phyloP scores from a whole-genome alignment of 2,888 invertebrate species.

The Drosophila stalkeri region DNA sequence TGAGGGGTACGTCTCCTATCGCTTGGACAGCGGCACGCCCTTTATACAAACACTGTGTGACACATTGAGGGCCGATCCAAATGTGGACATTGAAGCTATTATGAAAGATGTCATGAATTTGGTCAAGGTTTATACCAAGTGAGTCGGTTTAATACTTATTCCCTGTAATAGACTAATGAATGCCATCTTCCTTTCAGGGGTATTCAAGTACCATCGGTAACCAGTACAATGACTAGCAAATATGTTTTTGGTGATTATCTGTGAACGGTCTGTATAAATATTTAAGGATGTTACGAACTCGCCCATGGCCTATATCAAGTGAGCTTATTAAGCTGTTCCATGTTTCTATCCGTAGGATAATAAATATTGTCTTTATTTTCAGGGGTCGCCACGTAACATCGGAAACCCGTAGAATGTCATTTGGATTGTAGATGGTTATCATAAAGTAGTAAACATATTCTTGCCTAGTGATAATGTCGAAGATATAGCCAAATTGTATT shows the following conservation, averaged over 20 bases:
- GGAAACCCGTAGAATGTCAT: not conserved
- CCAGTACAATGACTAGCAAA: slow-evolving; percentile 81
- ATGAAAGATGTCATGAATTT: slow-evolving; percentile 75
- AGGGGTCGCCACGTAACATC: not conserved
- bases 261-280: slow-evolving; percentile 20
- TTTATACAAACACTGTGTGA: slow-evolving; percentile 83
- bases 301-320: not conserved
- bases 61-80: slow-evolving; percentile 49
- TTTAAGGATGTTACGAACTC: not conserved
- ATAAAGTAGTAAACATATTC: not conserved
- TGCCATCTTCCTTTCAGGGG: slow-evolving; percentile 57
- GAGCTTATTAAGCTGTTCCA: not conserved
- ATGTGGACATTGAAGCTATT: slow-evolving; percentile 77
- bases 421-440: not conserved
- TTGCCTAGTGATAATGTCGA: slow-evolving; percentile 29
- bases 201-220: slow-evolving; percentile 82
- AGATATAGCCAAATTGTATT: slow-evolving; percentile 8
- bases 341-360: not conserved
- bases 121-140: slow-evolving; percentile 65
- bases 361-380: not conserved
- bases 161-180: not conserved
- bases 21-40: slow-evolving; percentile 80
- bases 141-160: slow-evolving; percentile 23
- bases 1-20: slow-evolving; percentile 84
- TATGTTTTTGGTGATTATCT: slow-evolving; percentile 83